A percentile compares a stretch with the other conserved stretches of the same genome.
These are phyloP conservation scores for Malachius bipustulatus DNA, from an alignment of 2,888 invertebrate species.

Conservation along the genomic window DNA sequence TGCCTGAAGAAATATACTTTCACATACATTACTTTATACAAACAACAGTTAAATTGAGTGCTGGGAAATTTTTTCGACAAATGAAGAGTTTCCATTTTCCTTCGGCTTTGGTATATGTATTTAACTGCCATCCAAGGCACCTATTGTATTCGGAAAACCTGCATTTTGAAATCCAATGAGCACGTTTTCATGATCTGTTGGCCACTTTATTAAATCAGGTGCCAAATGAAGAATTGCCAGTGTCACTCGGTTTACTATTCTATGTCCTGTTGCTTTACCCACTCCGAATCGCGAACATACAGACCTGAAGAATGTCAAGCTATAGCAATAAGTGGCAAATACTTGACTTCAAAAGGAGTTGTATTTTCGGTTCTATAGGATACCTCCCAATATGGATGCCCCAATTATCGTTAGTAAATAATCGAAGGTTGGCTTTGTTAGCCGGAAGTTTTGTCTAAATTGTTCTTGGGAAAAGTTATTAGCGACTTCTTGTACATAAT, in stretches of 20 bases:
- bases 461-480: too few species aligned
- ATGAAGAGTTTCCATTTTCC: not conserved
- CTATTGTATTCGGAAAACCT: not conserved
- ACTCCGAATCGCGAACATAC: not conserved
- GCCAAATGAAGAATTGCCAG: not conserved
- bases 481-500: too few species aligned
- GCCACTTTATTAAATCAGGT: not conserved
- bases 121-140: constrained; percentile 1
- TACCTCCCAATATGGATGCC: too few species aligned
- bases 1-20: constrained; percentile 8
- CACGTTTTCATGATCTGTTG: not conserved
- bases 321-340: too few species aligned
- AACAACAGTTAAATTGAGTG: not conserved
- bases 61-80: constrained; percentile 3
- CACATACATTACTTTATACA: not conserved
- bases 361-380: too few species aligned
- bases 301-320: too few species aligned
- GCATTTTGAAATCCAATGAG: not conserved
- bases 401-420: too few species aligned
- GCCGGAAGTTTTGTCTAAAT: too few species aligned
- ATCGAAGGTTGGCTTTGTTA: too few species aligned
- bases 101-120: not conserved
- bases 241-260: not conserved
- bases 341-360: too few species aligned
- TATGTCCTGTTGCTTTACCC: not conserved